Base-by-base conservation (phyloP, 2,113 vertebrate species). In the Leptobrachium ailaonicum region DNA sequence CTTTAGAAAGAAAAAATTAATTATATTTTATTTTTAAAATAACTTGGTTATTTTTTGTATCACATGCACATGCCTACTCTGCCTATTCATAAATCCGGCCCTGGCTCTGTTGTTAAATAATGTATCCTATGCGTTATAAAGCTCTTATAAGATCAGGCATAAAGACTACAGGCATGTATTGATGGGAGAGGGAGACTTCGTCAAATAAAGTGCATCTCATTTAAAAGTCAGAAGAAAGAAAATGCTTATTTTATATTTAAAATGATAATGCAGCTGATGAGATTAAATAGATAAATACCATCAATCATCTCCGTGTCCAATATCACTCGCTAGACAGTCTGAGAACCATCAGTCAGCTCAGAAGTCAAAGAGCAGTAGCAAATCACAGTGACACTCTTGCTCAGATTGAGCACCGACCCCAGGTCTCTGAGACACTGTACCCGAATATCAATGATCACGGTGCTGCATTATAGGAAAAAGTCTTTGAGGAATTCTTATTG, bases 211-310 rank as follows among this genome's bases (percentile, higher is more conserved):
- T 45, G 5, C 10, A 41, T 81, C 69, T 69, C 64, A 80, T 41
- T 43, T 69, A 69, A 40, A 44, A 68, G 69, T 68, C n/a, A 68
- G 13, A 71, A 78, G 44, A 45, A 45, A 44, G 66, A 66, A 45
- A 50, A 62, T 60, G 41, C 43, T 45, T 74, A 69, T 60, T 80
- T 68, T 32, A 58, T 69, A 74, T 60, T 62, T 67, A 69, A 69
- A 71, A 74, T 74, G 53, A 81, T 81, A 81, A 75, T 81, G 20
- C 62, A 69, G 74, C 62, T 64, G 60, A 50, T 75, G 60, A 62
- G 54, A 81, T 75, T 60, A 68, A 75, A 53, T 66, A n/a, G 66
- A 74, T 80, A 80, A 68, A 80, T 80, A 63, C 66, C 72, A 69
- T 63, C 58, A 50, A 75, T 75, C 50, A 74, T 58, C 3, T 50